A percentile compares a stretch with the other conserved stretches of the same genome.
These are phyloP conservation scores for Melolontha melolontha DNA, from an alignment of 2,888 invertebrate species.

Conservation along the genomic window DNA sequence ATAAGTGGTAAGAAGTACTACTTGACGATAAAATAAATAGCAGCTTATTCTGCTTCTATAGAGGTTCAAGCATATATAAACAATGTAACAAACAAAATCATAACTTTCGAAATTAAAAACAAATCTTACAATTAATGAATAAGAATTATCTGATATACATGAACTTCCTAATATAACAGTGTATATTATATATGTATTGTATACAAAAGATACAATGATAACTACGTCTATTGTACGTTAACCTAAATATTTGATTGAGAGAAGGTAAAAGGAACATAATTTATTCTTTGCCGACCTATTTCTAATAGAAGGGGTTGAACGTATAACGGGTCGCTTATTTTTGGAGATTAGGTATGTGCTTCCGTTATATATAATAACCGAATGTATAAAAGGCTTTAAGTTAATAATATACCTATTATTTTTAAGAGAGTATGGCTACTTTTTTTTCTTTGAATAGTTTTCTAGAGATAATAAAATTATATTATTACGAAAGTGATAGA, in stretches of 20 bases:
- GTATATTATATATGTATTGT: slow-evolving; percentile 43
- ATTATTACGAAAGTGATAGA: too few species aligned
- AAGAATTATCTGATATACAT: too few species aligned
- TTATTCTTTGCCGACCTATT: slow-evolving; percentile 45
- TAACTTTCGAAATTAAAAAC: too few species aligned
- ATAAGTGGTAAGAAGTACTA: too few species aligned
- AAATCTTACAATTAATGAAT: too few species aligned
- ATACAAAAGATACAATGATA: slow-evolving; percentile 48
- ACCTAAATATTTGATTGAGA: slow-evolving; percentile 53
- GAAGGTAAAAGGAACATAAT: slow-evolving; percentile 47
- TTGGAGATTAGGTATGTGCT: slow-evolving; percentile 24
- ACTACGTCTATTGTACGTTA: slow-evolving; percentile 49
- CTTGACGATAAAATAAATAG: too few species aligned
- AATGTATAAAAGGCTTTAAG: slow-evolving; percentile 13
- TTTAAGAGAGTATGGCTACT: not conserved
- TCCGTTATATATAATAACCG: slow-evolving; percentile 28
- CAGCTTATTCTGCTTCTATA: too few species aligned
- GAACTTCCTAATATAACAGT: slow-evolving; percentile 39
- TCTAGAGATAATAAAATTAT: too few species aligned
- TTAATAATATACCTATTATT: slow-evolving; percentile 30
- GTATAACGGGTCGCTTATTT: slow-evolving; percentile 39
- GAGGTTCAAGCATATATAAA: too few species aligned
- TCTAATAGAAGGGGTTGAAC: slow-evolving; percentile 41
- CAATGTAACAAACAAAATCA: too few species aligned
- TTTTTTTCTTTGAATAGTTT: too few species aligned